Conservation (phyloP, 2,113 vertebrate genomes). For the Crotophaga sulcirostris region DNA sequence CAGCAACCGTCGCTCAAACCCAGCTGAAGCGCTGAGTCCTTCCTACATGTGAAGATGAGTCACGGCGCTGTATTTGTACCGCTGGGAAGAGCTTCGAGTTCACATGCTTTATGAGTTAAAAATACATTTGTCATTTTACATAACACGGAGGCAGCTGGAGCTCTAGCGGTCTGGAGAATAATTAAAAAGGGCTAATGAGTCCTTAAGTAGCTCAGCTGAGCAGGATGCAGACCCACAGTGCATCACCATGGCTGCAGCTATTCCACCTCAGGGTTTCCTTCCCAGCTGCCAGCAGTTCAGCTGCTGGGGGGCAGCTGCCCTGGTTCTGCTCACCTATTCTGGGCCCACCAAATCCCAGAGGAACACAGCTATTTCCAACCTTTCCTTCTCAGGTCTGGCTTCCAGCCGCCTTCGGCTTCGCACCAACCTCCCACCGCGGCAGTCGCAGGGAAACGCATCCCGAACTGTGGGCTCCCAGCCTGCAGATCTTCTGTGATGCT, state of each 20-base stretch:
- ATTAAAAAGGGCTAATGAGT: constrained; percentile 59
- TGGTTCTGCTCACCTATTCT: not conserved
- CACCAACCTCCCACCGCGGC: not conserved
- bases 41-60: constrained; percentile 36
- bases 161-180: constrained; percentile 26
- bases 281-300: not conserved
- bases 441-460: not conserved
- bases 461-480: not conserved
- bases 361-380: constrained; percentile 12
- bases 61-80: constrained; percentile 15
- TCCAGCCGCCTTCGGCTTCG: not conserved
- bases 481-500: not conserved
- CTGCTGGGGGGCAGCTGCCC: not conserved
- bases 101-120: constrained; percentile 49
- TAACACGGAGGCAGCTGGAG: constrained; percentile 35
- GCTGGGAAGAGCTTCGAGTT: constrained; percentile 29
- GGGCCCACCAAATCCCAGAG: not conserved
- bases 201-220: constrained; percentile 32
- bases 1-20: not conserved
- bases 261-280: constrained; percentile 36
- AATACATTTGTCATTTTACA: constrained; percentile 55
- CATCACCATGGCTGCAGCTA: not conserved
- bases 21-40: not conserved
- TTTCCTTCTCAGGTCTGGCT: not conserved
- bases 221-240: not conserved